Conservation (phyloP, 2,888 invertebrate species). For the Urechis unicinctus region DNA sequence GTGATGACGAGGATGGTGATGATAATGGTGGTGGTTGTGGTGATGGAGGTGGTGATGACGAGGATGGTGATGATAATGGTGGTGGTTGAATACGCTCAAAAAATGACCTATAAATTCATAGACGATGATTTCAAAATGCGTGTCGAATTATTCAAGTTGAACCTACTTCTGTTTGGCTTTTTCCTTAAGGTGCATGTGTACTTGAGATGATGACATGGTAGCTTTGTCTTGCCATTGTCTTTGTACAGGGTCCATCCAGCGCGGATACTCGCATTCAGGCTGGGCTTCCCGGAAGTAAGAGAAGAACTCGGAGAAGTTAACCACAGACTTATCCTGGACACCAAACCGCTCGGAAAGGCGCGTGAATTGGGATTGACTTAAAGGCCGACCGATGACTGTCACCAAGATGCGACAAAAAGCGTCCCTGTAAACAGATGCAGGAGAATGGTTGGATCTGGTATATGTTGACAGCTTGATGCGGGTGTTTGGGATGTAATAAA, state of each 20-base stretch:
- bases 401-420: constrained; percentile 41
- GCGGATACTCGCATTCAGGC: constrained; percentile 30
- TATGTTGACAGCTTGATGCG: no score
- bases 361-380: constrained; percentile 30
- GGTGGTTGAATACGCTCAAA: no score
- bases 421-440: constrained; percentile 28
- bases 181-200: constrained; percentile 43
- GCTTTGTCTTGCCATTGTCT: constrained; percentile 25
- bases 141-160: neutral
- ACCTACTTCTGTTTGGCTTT: constrained; percentile 42
- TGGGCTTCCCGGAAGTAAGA: constrained; percentile 30
- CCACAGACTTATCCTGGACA: constrained; percentile 18
- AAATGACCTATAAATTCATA: no score
- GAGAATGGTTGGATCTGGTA: no score
- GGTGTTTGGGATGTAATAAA: no score
- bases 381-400: constrained; percentile 31
- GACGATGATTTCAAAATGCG: no score
- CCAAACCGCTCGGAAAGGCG: constrained; percentile 34
- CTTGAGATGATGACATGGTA: constrained; percentile 37
- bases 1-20: no score
- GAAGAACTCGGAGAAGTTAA: constrained; percentile 44
- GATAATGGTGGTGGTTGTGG: no score
- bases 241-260: constrained; percentile 41
- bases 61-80: no score
- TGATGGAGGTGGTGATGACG: no score